phyloP scores from a whole-genome alignment of 92 coral and sea anemone genomes.

The Paramuricea clavata region DNA sequence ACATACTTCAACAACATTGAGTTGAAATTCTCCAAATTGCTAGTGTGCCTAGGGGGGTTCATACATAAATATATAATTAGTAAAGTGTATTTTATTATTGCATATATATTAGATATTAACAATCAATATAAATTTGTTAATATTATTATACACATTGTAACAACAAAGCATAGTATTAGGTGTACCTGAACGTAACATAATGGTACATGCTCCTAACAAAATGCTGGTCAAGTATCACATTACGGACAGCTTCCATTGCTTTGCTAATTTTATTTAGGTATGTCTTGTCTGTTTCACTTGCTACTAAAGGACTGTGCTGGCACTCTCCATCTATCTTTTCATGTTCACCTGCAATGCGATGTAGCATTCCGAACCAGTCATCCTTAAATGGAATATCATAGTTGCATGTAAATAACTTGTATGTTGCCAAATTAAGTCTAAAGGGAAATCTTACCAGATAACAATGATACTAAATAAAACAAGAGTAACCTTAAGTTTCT shows the following conservation, averaged over 20 bases:
- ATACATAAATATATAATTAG: too few species aligned
- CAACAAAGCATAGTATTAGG: too few species aligned
- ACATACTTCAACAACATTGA: too few species aligned
- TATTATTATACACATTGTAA: too few species aligned
- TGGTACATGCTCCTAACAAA: not conserved
- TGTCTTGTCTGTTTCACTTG: not conserved
- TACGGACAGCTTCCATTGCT: not conserved
- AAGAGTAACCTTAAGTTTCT: slow-evolving; percentile 58
- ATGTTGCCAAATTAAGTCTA: not conserved
- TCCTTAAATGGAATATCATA: not conserved
- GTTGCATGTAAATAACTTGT: not conserved
- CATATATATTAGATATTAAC: too few species aligned
- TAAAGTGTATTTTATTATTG: too few species aligned
- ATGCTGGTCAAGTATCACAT: not conserved
- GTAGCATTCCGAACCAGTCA: not conserved
- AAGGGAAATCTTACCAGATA: too few species aligned
- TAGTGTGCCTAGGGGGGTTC: too few species aligned
- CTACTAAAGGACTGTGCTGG: not conserved
- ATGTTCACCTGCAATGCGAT: too few species aligned
- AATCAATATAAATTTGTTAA: too few species aligned
- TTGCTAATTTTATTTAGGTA: not conserved
- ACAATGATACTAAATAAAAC: too few species aligned
- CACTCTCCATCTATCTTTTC: not conserved
- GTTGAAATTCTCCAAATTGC: too few species aligned
- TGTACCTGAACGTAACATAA: slow-evolving; percentile 17